Conservation (phyloP, 2,113 vertebrate genomes). For the Pardalotus punctatus region DNA sequence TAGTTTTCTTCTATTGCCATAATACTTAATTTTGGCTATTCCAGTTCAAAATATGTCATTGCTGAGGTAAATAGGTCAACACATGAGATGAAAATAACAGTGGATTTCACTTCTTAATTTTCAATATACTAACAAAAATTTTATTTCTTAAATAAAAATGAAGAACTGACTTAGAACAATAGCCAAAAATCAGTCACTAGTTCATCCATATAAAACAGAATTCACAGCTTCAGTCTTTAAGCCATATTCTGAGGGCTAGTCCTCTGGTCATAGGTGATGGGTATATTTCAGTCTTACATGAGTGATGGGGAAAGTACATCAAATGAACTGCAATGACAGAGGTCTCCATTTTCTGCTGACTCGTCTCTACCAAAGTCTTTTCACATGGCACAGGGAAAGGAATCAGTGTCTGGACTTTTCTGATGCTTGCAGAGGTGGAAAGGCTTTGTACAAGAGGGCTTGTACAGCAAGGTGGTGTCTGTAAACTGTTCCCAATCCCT, state of each 20-base stretch:
- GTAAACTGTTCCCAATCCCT: rapidly evolving
- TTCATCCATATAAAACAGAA: neutral
- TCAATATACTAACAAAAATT: neutral
- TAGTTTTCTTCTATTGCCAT: neutral
- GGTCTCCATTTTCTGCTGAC: neutral
- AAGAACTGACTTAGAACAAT: neutral
- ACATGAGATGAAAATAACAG: neutral
- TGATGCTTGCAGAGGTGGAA: neutral
- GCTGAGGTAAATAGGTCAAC: neutral
- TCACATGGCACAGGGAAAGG: neutral
- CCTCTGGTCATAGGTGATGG: neutral
- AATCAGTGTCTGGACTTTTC: neutral
- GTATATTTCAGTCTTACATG: neutral
- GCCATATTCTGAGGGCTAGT: neutral
- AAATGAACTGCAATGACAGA: neutral
- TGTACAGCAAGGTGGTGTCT: neutral
- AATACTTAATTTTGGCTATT: neutral
- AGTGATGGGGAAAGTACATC: neutral
- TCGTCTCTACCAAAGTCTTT: neutral
- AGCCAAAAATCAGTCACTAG: neutral
- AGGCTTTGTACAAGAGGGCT: neutral
- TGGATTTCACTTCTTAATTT: neutral
- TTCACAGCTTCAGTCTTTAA: neutral
- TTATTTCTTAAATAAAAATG: neutral
- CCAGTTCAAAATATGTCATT: neutral